These are phyloP conservation scores for Chesias legatella DNA, from an alignment of 2,888 invertebrate genomes.

Conservation along the genomic window DNA sequence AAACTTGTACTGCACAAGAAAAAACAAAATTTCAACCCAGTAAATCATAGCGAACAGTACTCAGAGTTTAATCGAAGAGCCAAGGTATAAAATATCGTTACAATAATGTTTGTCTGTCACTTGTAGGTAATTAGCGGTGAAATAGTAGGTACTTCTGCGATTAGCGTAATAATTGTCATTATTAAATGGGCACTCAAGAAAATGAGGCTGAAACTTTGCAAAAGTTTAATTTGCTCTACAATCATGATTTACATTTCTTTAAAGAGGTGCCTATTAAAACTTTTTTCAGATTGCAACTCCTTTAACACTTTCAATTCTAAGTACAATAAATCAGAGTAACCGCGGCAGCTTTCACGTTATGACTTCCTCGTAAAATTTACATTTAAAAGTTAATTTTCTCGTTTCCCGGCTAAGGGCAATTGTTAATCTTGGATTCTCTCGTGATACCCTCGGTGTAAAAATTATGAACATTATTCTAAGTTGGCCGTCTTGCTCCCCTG, in stretches of 20 bases:
- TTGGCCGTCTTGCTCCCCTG: constrained; percentile 29
- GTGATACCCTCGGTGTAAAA: constrained; percentile 50
- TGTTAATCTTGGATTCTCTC: constrained; percentile 71
- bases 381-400: constrained; percentile 79
- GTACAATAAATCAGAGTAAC: constrained; percentile 76
- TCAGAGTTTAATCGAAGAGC: constrained; percentile 9
- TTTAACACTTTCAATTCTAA: constrained; percentile 79
- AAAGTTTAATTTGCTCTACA: constrained; percentile 64
- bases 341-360: constrained; percentile 77
- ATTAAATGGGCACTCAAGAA: constrained; percentile 64
- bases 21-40: too few relatives aligned
- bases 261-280: constrained; percentile 79
- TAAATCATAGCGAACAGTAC: constrained; percentile 4
- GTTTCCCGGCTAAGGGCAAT: constrained; percentile 65
- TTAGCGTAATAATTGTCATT: constrained; percentile 56
- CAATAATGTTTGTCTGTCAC: constrained; percentile 14
- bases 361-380: constrained; percentile 79
- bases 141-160: constrained; percentile 54
- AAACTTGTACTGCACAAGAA: too few relatives aligned
- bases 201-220: constrained; percentile 67
- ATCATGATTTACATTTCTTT: constrained; percentile 77
- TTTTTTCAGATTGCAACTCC: constrained; percentile 79
- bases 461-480: constrained; percentile 53
- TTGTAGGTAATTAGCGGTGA: constrained; percentile 36
- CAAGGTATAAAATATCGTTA: constrained; percentile 21